Percentiles rank a stretch among this genome's conserved stretches.
phyloP scores from a whole-genome alignment of 2,888 invertebrate species.

The Allophyes oxyacanthae region DNA sequence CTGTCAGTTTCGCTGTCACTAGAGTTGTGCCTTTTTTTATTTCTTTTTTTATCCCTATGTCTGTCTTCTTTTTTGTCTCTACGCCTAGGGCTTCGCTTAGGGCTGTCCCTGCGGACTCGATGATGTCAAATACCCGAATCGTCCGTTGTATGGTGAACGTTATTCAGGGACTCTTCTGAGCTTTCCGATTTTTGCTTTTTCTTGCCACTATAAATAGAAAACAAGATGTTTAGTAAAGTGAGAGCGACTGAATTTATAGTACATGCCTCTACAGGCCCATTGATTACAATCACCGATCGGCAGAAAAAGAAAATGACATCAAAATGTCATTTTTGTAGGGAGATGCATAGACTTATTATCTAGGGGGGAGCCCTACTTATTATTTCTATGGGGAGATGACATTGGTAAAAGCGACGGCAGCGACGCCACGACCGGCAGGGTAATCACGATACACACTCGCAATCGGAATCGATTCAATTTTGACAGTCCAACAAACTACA shows the following conservation, averaged over 20 bases:
- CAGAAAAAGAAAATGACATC: no score
- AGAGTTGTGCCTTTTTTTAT: constrained; percentile 71
- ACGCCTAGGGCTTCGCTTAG: constrained; percentile 65
- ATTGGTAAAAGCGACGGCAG: no score
- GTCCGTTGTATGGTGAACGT: constrained; percentile 84
- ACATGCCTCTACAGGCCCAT: no score
- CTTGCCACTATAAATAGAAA: constrained; percentile 66
- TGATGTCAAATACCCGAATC: constrained; percentile 88
- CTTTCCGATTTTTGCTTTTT: constrained; percentile 82
- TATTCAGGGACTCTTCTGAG: constrained; percentile 81
- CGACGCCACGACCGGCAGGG: no score
- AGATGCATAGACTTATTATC: no score
- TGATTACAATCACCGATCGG: no score
- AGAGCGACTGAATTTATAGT: not conserved
- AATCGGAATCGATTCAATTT: no score
- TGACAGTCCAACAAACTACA: no score
- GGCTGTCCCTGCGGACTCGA: constrained; percentile 80
- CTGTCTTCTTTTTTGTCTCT: constrained; percentile 64
- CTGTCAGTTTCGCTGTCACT: constrained; percentile 77
- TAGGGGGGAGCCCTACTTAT: no score
- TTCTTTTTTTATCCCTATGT: constrained; percentile 65
- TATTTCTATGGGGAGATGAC: no score
- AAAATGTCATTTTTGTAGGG: no score
- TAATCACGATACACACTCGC: no score
- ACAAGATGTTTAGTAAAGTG: not conserved